Evolutionary conservation across 1,140 invertebrate species (phyloP), one percentile per base, ranked within the genome.

Genomic region (Zaprionus vittiger): DNA sequence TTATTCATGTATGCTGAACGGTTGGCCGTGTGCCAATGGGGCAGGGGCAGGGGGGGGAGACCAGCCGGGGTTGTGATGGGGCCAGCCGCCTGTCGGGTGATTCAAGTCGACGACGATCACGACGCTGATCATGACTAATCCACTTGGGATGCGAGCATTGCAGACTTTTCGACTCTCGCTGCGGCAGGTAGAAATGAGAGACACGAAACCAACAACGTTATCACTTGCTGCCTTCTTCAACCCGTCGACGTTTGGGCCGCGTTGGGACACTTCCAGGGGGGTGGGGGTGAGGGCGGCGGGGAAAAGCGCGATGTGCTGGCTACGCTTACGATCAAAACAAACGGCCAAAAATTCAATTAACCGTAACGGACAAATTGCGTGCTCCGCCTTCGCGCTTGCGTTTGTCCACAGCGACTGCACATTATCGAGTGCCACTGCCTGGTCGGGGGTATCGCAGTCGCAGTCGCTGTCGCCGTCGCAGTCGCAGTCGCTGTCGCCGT

Each of bases 121-220:
- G n/a, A 47, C 49, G 17, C 11, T 2, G 65, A 60, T 81, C 84
- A 90, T 87, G 84, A 87, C 84, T 87, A 89, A 87, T 83, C 69
- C 83, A 38, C 24, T 73, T 73, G 63, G 70, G 69, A 77, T 69
- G 78, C 70, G 37, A 66, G 62, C 63, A 47, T 28, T 71, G 80
- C 73, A 69, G 71, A 78, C 47, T 38, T 31, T 37, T 14, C 11
- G 59, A 41, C 63, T 67, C 72, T 44, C 55, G n/a, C 41, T n/a
- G 17, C 14, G 15, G 31, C 75, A 77, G 75, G 75, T 77, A 77
- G 14, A 66, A 64, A 56, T 38, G 57, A 63, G 38, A 61, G 41
- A 59, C 52, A 65, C 9, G 31, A 34, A 34, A 62, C 69, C 47
- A 54, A 61, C 57, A 17, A 14, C 66, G 61, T 65, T 60, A 60